These are phyloP conservation scores for Saccopteryx bilineata DNA, from an alignment of 2,113 vertebrate genomes.

Conservation along the genomic window DNA sequence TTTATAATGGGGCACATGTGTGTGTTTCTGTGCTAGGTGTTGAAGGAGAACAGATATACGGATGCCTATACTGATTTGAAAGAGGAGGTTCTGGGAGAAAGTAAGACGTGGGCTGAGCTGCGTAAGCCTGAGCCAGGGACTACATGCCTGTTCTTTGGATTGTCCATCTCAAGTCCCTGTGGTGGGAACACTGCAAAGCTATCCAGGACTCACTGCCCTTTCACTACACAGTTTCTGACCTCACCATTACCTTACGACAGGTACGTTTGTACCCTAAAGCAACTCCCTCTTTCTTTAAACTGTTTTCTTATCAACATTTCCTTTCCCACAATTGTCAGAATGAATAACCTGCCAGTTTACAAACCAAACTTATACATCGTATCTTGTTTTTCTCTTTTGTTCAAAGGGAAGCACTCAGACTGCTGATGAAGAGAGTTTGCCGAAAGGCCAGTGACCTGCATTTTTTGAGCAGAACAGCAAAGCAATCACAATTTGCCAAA, in stretches of 20 bases:
- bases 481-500: conserved; percentile 70
- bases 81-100: background rate
- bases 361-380: background rate
- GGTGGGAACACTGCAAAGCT: background rate
- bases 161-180: background rate
- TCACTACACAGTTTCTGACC: background rate
- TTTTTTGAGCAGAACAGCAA: conserved; percentile 42
- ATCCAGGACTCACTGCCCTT: background rate
- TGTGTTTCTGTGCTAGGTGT: background rate
- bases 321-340: conserved; percentile 45
- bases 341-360: conserved; percentile 55
- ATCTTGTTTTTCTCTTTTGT: background rate
- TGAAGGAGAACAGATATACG: background rate
- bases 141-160: background rate
- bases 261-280: background rate
- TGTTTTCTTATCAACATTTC: background rate
- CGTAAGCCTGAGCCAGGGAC: background rate
- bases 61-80: background rate
- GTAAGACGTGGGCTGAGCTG: background rate
- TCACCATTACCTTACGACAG: background rate
- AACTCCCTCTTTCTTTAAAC: background rate
- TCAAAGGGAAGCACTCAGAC: background rate
- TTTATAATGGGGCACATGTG: background rate
- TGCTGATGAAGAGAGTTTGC: conserved; percentile 53
- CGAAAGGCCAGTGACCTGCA: conserved; percentile 58